phyloP scores from a whole-genome alignment of 2,888 invertebrate species.

The Plagiodera versicolora region DNA sequence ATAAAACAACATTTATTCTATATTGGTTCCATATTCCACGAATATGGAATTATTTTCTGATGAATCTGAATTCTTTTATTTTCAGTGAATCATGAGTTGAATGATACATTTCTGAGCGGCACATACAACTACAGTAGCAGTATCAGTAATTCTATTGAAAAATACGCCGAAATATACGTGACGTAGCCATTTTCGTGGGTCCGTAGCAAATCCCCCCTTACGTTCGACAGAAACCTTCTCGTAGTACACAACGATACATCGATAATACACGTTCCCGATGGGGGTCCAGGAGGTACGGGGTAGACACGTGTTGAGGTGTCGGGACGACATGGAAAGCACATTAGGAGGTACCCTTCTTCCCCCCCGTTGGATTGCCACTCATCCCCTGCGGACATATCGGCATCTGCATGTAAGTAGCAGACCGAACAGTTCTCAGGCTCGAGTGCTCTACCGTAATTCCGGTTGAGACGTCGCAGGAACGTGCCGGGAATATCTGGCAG shows the following conservation, averaged over 20 bases:
- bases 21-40: too few species aligned
- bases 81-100: too few species aligned
- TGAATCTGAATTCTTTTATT: too few species aligned
- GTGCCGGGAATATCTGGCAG: background rate
- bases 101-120: too few species aligned
- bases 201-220: conserved; percentile 48
- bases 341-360: conserved; percentile 50
- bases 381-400: conserved; percentile 28
- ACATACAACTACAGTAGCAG: too few species aligned
- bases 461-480: conserved; percentile 1
- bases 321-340: conserved; percentile 56
- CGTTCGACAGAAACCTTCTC: conserved; percentile 45
- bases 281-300: conserved; percentile 42
- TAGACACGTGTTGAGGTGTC: conserved; percentile 57
- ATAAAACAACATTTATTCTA: too few species aligned
- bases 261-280: conserved; percentile 50
- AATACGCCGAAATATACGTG: conserved; percentile 31
- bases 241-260: conserved; percentile 53
- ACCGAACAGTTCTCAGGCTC: conserved; percentile 43
- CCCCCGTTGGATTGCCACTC: conserved; percentile 41
- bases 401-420: conserved; percentile 50
- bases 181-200: conserved; percentile 51
- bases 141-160: too few species aligned
- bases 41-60: too few species aligned
- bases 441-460: conserved; percentile 26